Percentiles rank a stretch among this genome's conserved stretches.
phyloP scores from a whole-genome alignment of 2,113 vertebrate genomes.

The Ceyx cyanopectus region DNA sequence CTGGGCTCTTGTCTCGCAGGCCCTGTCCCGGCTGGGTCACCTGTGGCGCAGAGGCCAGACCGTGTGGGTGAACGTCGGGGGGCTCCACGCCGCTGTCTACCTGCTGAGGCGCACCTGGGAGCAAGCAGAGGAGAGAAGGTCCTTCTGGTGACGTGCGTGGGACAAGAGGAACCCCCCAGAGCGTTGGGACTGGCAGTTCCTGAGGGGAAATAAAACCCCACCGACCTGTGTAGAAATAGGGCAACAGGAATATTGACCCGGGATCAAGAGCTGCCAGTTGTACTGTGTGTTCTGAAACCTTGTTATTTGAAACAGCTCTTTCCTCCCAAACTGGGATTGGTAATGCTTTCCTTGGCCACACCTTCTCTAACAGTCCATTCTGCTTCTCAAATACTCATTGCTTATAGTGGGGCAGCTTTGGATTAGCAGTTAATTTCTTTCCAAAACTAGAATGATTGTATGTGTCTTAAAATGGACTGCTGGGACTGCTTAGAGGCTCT shows the following conservation, averaged over 20 bases:
- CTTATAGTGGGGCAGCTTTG: background rate
- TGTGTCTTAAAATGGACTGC: background rate
- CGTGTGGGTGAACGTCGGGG: slow-evolving; percentile 96
- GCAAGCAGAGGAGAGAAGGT: slow-evolving; percentile 57
- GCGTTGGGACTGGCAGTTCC: background rate
- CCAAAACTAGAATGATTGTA: background rate
- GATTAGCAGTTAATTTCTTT: background rate
- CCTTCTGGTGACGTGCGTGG: background rate
- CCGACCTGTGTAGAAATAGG: background rate
- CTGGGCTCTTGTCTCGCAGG: slow-evolving; percentile 74
- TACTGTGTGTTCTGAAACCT: background rate
- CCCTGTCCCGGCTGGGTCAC: slow-evolving; percentile 87
- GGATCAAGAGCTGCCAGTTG: background rate
- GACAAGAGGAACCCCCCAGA: too few species aligned
- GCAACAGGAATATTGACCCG: background rate
- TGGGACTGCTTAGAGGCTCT: background rate
- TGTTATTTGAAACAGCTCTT: background rate
- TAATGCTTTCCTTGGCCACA: background rate
- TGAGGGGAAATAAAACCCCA: background rate
- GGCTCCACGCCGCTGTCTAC: slow-evolving; percentile 94
- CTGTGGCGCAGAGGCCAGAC: slow-evolving; percentile 91
- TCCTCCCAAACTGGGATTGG: background rate
- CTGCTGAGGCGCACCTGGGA: slow-evolving; percentile 89
- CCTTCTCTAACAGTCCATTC: background rate
- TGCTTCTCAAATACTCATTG: background rate